Evolutionary conservation across 2,888 invertebrate genomes (phyloP).

Genomic region (Cylloceria caligata): DNA sequence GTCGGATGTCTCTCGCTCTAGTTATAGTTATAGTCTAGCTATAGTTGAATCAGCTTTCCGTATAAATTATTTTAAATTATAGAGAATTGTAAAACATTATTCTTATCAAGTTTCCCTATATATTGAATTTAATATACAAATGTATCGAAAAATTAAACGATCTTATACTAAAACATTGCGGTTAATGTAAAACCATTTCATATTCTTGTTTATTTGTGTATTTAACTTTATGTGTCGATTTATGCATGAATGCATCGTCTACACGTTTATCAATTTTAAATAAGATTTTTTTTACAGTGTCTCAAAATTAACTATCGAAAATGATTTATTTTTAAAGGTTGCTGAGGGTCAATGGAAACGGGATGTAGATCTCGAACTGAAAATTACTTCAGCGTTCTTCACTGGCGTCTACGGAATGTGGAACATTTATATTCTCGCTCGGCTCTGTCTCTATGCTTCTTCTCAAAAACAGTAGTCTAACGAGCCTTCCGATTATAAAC

Average conservation of each 20-base stretch:
- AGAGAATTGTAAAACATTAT: background rate
- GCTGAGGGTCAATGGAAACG: constrained; percentile 98
- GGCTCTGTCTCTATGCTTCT: constrained; percentile 98
- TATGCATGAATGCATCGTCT: too few relatives aligned
- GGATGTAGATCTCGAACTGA: constrained; percentile 94
- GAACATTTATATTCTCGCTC: constrained; percentile 98
- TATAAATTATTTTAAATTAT: background rate
- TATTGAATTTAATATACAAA: too few relatives aligned
- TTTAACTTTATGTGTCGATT: too few relatives aligned
- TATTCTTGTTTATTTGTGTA: too few relatives aligned
- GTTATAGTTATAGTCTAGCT: constrained; percentile 88
- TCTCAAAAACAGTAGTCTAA: constrained; percentile 96
- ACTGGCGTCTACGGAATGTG: constrained; percentile 99
- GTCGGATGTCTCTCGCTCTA: constrained; percentile 95
- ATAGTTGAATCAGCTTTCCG: background rate
- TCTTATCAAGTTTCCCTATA: too few relatives aligned
- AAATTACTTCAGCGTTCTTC: constrained; percentile 98
- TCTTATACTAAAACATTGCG: too few relatives aligned
- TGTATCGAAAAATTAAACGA: too few relatives aligned
- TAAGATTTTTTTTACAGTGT: background rate
- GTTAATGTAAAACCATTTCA: too few relatives aligned
- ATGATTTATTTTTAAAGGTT: constrained; percentile 83
- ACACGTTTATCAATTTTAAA: too few relatives aligned
- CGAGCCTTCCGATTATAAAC: constrained; percentile 86
- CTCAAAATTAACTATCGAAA: background rate